Base-by-base conservation (phyloP, 2,113 vertebrate genomes). In the Osmerus mordax region DNA sequence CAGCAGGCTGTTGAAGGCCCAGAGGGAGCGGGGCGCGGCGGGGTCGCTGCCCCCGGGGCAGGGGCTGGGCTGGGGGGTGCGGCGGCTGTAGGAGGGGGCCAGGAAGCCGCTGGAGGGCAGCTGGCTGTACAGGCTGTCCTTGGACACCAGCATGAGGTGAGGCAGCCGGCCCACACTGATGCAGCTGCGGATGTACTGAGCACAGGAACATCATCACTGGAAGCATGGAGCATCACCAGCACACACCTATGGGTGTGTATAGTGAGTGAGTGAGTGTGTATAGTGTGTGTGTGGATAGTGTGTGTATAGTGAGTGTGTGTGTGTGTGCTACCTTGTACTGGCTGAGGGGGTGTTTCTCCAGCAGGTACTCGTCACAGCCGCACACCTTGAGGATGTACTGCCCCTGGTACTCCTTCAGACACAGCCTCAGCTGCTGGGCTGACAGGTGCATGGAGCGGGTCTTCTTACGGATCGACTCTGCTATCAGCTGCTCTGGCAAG, bases 321-420 rank as follows among this genome's bases (percentile, higher is more conserved):
- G 41, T 8, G 13, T 25, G 51, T n/a, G n/a, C 80, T 80, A 93
- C 92, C 93, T 93, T 94, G 83, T 93, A 93, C 83, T 93, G 93
- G 79, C 91, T 93, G 69, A 94, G 91, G 0, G 93, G 92, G 66
- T 89, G 91, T 60, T 91, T 92, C 86, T 93, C 92, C 73, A 94
- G 84, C 64, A 94, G 86, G 75, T 93, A 94, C 75, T 94, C 93
- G 13, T 94, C 93, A 15, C 92, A 93, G 82, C 93, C 92, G 76
- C 93, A 94, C 72, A 94, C 93, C 84, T 94, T 89, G 52, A 89
- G 85, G 72, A 93, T 92, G 86, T 94, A 94, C 83, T 92, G 91
- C 5, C 92, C 92, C 90, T 92, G 92, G 81, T 93, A 93, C 76
- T 93, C 93, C 82, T 93, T 91, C 28, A 94, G 91, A 61, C 93